These are phyloP conservation scores for Artibeus lituratus DNA, from an alignment of 2,797 vertebrate species.

Conservation along the genomic window DNA sequence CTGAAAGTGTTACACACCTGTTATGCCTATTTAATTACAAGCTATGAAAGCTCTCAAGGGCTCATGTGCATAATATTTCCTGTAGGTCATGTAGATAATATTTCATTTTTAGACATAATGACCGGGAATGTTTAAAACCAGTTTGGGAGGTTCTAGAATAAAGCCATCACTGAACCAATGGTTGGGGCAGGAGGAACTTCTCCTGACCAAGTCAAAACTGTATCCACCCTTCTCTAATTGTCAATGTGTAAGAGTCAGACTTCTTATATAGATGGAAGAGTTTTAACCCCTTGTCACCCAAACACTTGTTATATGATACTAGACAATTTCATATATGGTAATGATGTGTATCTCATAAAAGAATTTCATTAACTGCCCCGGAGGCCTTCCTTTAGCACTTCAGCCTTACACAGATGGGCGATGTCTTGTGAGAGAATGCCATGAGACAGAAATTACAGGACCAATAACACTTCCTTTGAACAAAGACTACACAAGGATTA, in stretches of 20 bases:
- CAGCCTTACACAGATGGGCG: background rate
- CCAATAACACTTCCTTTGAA: background rate
- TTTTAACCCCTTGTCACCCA: background rate
- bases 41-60: background rate
- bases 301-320: background rate
- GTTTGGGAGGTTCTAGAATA: background rate
- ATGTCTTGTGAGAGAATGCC: background rate
- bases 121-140: background rate
- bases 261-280: slow-evolving; percentile 14
- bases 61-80: background rate
- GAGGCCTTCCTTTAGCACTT: background rate
- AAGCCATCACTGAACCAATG: background rate
- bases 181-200: background rate
- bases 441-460: background rate
- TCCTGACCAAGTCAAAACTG: background rate
- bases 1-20: slow-evolving; percentile 20
- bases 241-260: background rate
- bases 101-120: slow-evolving; percentile 26
- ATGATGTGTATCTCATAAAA: background rate
- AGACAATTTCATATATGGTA: background rate
- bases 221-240: background rate
- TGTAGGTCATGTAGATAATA: background rate
- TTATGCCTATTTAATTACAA: slow-evolving; percentile 40
- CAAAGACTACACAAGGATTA: background rate
- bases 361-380: background rate